A percentile compares a stretch with the other conserved stretches of the same genome.
Conservation (phyloP, 2,888 invertebrate species). For the Chelonus formosanus region DNA sequence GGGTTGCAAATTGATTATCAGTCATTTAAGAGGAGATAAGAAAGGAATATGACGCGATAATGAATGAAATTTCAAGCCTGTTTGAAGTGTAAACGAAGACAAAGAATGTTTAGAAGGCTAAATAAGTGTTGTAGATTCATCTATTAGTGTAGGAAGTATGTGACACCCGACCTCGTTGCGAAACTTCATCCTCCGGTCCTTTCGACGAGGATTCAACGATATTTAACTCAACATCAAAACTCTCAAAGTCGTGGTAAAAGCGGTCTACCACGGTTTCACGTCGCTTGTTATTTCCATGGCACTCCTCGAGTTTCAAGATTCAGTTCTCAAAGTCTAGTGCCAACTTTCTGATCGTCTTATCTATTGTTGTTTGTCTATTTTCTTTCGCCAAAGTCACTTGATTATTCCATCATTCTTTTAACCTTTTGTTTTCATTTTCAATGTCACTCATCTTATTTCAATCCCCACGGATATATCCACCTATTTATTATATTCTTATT, state of each 20-base stretch:
- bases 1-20: no score
- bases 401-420: background rate
- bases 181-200: slow-evolving; percentile 25
- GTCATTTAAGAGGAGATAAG: no score
- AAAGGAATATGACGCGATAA: no score
- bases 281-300: slow-evolving; percentile 24
- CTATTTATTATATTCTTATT: no score
- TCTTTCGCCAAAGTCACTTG: background rate
- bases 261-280: slow-evolving; percentile 31
- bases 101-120: background rate
- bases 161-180: slow-evolving; percentile 31
- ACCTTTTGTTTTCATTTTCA: background rate
- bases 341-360: slow-evolving; percentile 25
- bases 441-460: background rate
- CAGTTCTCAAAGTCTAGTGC: slow-evolving; percentile 18
- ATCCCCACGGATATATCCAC: no score
- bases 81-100: background rate
- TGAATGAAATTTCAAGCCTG: no score
- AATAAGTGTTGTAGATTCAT: slow-evolving; percentile 12
- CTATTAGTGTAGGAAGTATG: slow-evolving; percentile 20
- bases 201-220: slow-evolving; percentile 13
- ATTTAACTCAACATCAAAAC: slow-evolving; percentile 32
- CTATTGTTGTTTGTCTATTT: background rate
- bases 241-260: slow-evolving; percentile 33
- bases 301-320: slow-evolving; percentile 24